phyloP scores from a whole-genome alignment of 1,140 invertebrate species.

The Tetragonula clypearis region DNA sequence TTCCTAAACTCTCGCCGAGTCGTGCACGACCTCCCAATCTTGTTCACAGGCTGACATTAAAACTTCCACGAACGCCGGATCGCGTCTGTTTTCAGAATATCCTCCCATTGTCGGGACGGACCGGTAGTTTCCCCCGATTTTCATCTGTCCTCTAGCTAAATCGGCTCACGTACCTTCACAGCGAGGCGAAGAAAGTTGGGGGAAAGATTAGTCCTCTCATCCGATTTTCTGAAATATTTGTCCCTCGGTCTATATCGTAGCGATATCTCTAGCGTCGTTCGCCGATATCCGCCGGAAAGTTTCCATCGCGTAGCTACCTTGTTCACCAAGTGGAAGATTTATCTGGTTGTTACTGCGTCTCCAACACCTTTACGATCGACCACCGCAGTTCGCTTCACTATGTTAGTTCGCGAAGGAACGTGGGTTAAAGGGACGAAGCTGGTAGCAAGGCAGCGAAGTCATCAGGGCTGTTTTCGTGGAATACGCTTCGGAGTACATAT shows the following conservation, averaged over 20 bases:
- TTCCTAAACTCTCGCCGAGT: constrained; percentile 32
- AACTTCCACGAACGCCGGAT: constrained; percentile 59
- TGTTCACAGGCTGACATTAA: constrained; percentile 70
- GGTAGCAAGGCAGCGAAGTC: not conserved
- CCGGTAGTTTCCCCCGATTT: constrained; percentile 24
- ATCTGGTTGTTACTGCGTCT: constrained; percentile 34
- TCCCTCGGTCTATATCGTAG: not conserved
- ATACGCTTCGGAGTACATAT: not conserved
- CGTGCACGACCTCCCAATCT: constrained; percentile 57
- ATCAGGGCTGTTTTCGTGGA: not conserved
- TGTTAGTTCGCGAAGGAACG: too few relatives aligned
- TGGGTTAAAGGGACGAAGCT: not conserved
- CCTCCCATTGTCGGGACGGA: not conserved
- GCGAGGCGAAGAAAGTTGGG: too few relatives aligned
- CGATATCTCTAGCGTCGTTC: not conserved
- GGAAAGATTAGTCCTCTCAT: constrained; percentile 31
- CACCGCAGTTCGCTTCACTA: not conserved
- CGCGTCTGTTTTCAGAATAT: constrained; percentile 22
- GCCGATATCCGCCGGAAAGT: constrained; percentile 5
- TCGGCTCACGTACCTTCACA: constrained; percentile 16
- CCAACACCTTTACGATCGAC: constrained; percentile 4
- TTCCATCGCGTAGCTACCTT: not conserved
- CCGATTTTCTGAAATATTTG: constrained; percentile 25
- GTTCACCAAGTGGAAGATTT: constrained; percentile 31
- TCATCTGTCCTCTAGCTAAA: not conserved